Base-by-base conservation (phyloP, 1,140 invertebrate genomes). In the Triops cancriformis region DNA sequence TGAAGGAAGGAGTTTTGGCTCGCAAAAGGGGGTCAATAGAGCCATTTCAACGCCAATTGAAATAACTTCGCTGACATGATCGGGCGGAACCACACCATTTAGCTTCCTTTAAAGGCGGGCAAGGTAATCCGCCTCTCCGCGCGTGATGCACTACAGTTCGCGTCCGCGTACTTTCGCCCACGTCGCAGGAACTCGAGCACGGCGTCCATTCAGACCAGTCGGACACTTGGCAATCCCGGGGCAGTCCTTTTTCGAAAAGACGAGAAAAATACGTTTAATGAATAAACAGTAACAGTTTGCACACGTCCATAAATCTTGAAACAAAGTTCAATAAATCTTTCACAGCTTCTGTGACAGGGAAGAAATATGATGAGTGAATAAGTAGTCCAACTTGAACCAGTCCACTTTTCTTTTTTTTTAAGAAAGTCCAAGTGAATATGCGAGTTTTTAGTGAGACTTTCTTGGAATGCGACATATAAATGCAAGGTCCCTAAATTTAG, bases 121-220 rank as follows among this genome's bases (percentile, higher is more conserved):
- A 96, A 11, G 89, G 86, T 28, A 88, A 85, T 1, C 94, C 94
- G 12, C 92, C 92, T n/a, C 92, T 86, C 51, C 92, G 87, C n/a
- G 91, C 89, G 80, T 92, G 91, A 82, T 91, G 89, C 76, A 91
- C 84, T 28, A 96, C 88, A 79, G 90, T 89, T 79, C 94, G 87
- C 77, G 89, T 89, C 79, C 94, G 88, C 82, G 90, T 87, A 84
- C 92, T 93, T 83, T 94, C 93, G 14, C 94, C 94, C 43, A 95
- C 93, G 73, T 93, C 93, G 83, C 94, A 95, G 51, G 91, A 90
- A 81, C 91, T 91, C 83, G 91, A 93, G 85, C 94, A 96, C n/a
- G 88, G 85, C 80, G 91, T 91, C 94, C 94, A 96, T 78, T 90
- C 88, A 4, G 91, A 90, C 94, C 94, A 96, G 78, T 92, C 90